Conservation (phyloP, 2,797 vertebrate species). For the Novumbra hubbsi region DNA sequence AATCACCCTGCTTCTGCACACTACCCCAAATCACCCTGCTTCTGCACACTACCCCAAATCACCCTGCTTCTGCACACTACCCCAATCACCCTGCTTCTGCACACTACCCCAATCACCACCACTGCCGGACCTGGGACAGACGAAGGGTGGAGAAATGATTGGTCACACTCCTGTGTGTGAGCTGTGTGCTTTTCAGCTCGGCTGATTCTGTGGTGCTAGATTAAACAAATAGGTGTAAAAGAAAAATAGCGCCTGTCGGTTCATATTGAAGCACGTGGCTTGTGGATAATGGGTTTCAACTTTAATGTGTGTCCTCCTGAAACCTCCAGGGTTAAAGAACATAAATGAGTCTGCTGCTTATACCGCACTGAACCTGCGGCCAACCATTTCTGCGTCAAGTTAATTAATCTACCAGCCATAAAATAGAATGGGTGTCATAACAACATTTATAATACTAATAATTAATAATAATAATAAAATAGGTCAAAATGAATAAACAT, state of each 20-base stretch:
- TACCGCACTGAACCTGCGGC: background rate
- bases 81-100: background rate
- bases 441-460: background rate
- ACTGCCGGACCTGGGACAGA: slow-evolving; percentile 27
- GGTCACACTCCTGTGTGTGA: slow-evolving; percentile 24
- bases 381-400: background rate
- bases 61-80: background rate
- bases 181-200: slow-evolving; percentile 35
- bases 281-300: background rate
- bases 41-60: background rate
- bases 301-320: background rate
- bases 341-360: background rate
- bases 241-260: background rate
- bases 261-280: background rate
- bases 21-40: background rate
- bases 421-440: background rate
- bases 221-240: background rate
- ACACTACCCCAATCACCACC: slow-evolving; percentile 5
- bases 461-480: background rate
- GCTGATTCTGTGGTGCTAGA: background rate
- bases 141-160: slow-evolving; percentile 25
- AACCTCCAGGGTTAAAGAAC: background rate
- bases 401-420: background rate
- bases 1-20: background rate
- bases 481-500: background rate